Evolutionary conservation across 2,113 vertebrate genomes (phyloP).

Genomic region (Dipodomys ordii): DNA sequence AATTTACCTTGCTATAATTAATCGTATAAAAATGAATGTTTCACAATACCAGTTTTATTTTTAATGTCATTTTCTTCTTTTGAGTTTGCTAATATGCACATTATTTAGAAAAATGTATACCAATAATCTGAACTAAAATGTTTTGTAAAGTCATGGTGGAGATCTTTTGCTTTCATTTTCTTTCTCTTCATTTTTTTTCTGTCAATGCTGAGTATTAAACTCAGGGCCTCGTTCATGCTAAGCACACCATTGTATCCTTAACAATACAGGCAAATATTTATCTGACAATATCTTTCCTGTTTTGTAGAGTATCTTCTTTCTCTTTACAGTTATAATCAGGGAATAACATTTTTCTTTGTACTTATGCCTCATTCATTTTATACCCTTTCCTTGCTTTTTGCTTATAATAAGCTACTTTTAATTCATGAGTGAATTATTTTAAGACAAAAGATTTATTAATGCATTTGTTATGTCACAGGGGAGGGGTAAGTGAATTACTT

Average conservation of each 20-base stretch:
- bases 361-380: background rate
- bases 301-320: background rate
- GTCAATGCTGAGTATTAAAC: no score
- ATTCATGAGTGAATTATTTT: background rate
- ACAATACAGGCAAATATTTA: background rate
- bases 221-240: no score
- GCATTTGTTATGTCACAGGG: background rate
- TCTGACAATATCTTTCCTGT: background rate
- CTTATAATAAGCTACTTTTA: background rate
- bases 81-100: background rate
- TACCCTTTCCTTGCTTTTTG: background rate
- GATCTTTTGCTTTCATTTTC: no score
- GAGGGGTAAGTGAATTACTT: background rate
- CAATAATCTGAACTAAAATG: background rate
- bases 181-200: no score
- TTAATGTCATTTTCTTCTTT: background rate
- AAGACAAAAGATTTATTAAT: background rate
- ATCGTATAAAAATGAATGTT: background rate
- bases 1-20: background rate
- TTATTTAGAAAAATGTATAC: background rate
- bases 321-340: background rate
- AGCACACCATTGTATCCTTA: no score
- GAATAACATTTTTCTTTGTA: conserved; percentile 4
- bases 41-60: background rate
- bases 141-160: no score